phyloP scores from a whole-genome alignment of 2,797 vertebrate genomes.

The Phataginus tetradactyla region DNA sequence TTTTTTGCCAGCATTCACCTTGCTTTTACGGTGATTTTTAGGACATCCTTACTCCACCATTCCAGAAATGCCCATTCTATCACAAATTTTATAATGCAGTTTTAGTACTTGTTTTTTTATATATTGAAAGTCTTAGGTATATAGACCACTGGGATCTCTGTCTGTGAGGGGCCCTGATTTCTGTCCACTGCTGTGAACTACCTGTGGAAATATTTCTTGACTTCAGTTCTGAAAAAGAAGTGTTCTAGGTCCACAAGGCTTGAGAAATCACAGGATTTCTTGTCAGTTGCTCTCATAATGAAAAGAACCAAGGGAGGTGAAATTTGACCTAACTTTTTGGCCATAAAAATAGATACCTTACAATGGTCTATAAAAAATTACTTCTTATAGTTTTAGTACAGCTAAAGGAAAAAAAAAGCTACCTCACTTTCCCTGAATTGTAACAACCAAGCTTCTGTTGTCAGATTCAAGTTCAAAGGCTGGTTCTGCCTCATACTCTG shows the following conservation, averaged over 20 bases:
- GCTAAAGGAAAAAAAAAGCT: neutral
- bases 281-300: neutral
- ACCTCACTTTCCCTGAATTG: neutral
- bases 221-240: neutral
- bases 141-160: neutral
- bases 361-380: neutral
- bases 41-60: neutral
- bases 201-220: neutral
- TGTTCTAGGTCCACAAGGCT: neutral
- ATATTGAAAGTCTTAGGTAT: neutral
- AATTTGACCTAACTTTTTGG: neutral
- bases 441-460: neutral
- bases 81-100: neutral
- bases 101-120: neutral
- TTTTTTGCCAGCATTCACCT: neutral
- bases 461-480: neutral
- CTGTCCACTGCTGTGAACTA: neutral
- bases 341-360: neutral
- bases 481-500: neutral
- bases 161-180: neutral
- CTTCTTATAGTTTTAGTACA: neutral
- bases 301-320: neutral
- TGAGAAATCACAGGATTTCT: neutral
- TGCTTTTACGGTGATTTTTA: neutral
- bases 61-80: neutral